Evolutionary conservation across 2,888 invertebrate species (phyloP), one percentile per base, ranked within the genome.

Genomic region (Idaea dimidiata): DNA sequence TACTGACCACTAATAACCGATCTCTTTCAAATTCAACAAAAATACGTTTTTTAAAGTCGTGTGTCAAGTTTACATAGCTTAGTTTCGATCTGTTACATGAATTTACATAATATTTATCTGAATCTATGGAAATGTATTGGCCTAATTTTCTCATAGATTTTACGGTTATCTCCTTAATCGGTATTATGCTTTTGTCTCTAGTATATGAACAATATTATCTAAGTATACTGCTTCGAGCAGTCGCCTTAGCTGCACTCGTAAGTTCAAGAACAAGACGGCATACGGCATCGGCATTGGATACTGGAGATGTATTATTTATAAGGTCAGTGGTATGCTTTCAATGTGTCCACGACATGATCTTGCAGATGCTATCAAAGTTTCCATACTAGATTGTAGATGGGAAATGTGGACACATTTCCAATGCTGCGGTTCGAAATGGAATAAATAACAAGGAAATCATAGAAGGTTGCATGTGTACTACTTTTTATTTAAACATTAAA

Each of bases 281-380:
- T 43, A 43, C 43, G 43, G 43, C 43, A 43, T 43, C 43, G 43
- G 43, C 43, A 43, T 43, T 43, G 43, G 43, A 43, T 43, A 43
- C 43, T 43, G 8, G 43, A 43, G 43, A 43, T 43, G 43, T 43
- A 14, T 43, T 43, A 43, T 43, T 43, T 43, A 43, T 43, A 14
- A 43, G 43, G 43, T 14, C 43, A 43, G 10, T 43, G 43, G 43
- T 43, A 43, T 43, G 43, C 43, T 43, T 43, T 43, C 43, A 14
- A 43, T 43, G 43, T 43, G 43, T 7, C 43, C 43, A 43, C 43
- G 43, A 43, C 43, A 43, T 43, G 43, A 43, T 43, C 43, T 43
- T 43, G 43, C 43, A 43, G 43, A 43, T 43, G 14, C 43, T 43
- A 43, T 43, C 43, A 43, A 43, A 43, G 43, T 43, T 43, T 43